These are phyloP conservation scores for Drosophila tani DNA, from an alignment of 1,140 invertebrate species.

Conservation along the genomic window DNA sequence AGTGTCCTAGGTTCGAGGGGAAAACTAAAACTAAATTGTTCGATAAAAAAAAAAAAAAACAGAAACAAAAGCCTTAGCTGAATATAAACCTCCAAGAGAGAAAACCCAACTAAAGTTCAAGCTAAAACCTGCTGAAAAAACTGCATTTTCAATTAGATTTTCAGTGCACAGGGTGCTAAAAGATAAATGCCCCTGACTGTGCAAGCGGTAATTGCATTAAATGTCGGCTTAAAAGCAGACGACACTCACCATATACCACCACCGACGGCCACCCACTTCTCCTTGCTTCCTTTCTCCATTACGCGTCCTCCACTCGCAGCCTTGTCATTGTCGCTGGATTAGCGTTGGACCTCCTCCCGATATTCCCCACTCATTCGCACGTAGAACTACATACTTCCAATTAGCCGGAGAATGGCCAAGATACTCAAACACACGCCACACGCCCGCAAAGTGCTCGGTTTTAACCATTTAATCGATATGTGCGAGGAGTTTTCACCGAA, in stretches of 20 bases:
- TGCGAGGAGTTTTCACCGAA: conserved; percentile 24
- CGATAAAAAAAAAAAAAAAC: neutral
- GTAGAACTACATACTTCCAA: conserved; percentile 55
- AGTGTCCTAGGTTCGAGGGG: no score
- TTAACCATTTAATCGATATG: conserved; percentile 74
- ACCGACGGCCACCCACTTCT: neutral
- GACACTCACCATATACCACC: conserved; percentile 4
- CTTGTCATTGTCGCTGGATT: conserved; percentile 75
- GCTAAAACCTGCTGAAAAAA: neutral
- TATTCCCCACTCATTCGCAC: conserved; percentile 12
- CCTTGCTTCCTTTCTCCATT: conserved; percentile 10
- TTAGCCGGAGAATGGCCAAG: conserved; percentile 53
- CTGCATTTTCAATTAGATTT: neutral
- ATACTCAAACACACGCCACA: conserved; percentile 18
- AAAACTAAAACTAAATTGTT: no score
- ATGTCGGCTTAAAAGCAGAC: conserved; percentile 75
- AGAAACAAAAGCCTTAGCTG: neutral
- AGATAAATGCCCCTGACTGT: conserved; percentile 48
- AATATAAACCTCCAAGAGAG: neutral
- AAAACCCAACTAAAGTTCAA: neutral
- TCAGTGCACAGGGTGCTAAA: conserved; percentile 28
- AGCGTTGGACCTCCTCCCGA: conserved; percentile 24
- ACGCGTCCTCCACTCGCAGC: conserved; percentile 21
- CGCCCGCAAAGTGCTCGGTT: conserved; percentile 51
- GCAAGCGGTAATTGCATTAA: conserved; percentile 79